Base-by-base conservation (phyloP, 2,888 invertebrate species). In the Morpho deidamia region DNA sequence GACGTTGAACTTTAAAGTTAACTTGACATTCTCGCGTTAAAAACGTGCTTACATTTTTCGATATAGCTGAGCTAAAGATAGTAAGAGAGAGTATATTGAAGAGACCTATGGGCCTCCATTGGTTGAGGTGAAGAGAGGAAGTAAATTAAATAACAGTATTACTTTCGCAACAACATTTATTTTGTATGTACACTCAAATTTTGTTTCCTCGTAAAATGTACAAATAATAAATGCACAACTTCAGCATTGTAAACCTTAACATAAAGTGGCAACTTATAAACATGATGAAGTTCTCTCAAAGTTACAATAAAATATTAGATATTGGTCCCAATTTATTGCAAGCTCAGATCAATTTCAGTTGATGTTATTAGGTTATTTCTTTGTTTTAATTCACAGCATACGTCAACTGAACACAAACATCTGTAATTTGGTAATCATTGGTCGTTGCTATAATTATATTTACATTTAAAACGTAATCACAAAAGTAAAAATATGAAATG, bases 191-290 rank as follows among this genome's bases (percentile, higher is more conserved):
- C 85, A 89, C 82, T 82, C 76, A 78, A 75, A 78, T 76, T 81
- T 71, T 67, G 70, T 72, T 78, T 73, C 70, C 78, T 83, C 83
- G 83, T 81, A 83, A 80, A 83, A 77, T 82, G 84, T 86, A 86
- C 86, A 85, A 86, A 84, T 83, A 85, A 82, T 88, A 89, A 88
- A 89, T 88, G 89, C 89, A 89, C 88, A 88, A 88, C 85, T 83
- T 86, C 87, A 87, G 87, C 87, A 87, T 86, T 82, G 83, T 80
- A 87, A 83, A 82, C 74, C 75, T 51, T 58, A 58, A 60, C 56
- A 50, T 46, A 53, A 55, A 60, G 55, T 53, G 53, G 42, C 53
- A 56, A 54, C 37, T 51, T 45, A 47, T 42, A 33, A 48, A 42
- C 33, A 44, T 42, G 42, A 54, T 51, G 55, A 52, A 32, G 56